Evolutionary conservation across 2,888 invertebrate species (phyloP), one percentile per base, ranked within the genome.

Genomic region (Chloroclystis v-ata): DNA sequence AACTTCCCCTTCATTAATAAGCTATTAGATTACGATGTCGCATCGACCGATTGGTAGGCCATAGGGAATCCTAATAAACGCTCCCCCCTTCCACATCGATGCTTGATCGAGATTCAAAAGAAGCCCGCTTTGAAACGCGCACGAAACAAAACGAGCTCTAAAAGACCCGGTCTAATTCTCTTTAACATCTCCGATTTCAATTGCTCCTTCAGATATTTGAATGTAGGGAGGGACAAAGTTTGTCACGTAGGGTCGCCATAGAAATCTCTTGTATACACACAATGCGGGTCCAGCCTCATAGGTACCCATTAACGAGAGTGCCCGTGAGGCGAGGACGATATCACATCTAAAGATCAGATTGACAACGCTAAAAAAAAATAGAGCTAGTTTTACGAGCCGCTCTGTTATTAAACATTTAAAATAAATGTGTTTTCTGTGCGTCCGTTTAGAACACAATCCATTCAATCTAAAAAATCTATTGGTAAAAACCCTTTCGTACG

Each of bases 141-240:
- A 70, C 73, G 73, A 86, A 85, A 86, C 86, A 86, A 86, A 86
- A 86, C 84, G 75, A 74, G 68, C 78, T 81, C 73, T 78, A 84
- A 84, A 82, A 78, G 83, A 75, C 82, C 84, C 75, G 85, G 74
- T 83, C 84, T 86, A 86, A 87, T 87, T 87, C 87, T 85, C 85
- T 86, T 84, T 84, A 82, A 82, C 84, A 85, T 86, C 86, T 87
- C 87, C 85, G 78, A 86, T 87, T 87, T 87, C 87, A 87, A 87
- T 87, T 86, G 86, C 87, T 87, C 82, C 87, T 87, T 86, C 84
- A 87, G 82, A 86, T 76, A 83, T 87, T 85, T 87, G 85, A 85
- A 86, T 85, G 82, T 81, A 72, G 87, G 86, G 85, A 85, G 87
- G 87, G 85, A 84, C 82, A 78, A 80, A 83, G 80, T 84, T 84